Evolutionary conservation across 2,113 vertebrate genomes (phyloP).

Genomic region (Clarias magur): DNA sequence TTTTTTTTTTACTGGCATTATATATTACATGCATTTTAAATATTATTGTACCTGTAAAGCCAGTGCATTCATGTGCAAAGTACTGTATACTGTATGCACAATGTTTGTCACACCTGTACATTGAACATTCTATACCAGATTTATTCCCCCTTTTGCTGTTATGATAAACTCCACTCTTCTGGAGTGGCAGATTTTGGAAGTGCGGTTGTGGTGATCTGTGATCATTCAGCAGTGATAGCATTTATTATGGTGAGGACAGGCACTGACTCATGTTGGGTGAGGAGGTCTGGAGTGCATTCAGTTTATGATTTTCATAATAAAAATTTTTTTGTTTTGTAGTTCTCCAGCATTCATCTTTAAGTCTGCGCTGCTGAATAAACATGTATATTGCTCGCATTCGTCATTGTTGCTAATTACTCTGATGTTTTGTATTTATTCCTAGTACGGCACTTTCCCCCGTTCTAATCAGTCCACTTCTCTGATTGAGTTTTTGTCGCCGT

Average conservation of each 20-base stretch:
- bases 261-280: neutral
- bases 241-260: neutral
- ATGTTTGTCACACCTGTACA: neutral
- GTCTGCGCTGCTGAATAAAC: neutral
- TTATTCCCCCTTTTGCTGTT: neutral
- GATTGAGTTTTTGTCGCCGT: slow-evolving; percentile 17
- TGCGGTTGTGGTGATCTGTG: neutral
- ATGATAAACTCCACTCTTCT: neutral
- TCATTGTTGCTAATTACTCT: neutral
- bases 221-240: neutral
- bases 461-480: slow-evolving; percentile 30
- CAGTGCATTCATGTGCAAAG: neutral
- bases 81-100: neutral
- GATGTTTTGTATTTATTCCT: slow-evolving; percentile 69
- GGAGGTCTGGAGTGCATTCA: neutral
- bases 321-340: neutral
- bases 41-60: neutral
- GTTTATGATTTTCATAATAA: neutral
- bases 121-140: neutral
- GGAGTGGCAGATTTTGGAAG: neutral
- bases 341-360: neutral
- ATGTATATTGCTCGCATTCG: too few species aligned
- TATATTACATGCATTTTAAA: neutral
- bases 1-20: too few species aligned
- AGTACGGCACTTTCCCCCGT: neutral